Evolutionary conservation across 2,888 invertebrate species (phyloP).

Genomic region (Chrysopilus asiliformis): DNA sequence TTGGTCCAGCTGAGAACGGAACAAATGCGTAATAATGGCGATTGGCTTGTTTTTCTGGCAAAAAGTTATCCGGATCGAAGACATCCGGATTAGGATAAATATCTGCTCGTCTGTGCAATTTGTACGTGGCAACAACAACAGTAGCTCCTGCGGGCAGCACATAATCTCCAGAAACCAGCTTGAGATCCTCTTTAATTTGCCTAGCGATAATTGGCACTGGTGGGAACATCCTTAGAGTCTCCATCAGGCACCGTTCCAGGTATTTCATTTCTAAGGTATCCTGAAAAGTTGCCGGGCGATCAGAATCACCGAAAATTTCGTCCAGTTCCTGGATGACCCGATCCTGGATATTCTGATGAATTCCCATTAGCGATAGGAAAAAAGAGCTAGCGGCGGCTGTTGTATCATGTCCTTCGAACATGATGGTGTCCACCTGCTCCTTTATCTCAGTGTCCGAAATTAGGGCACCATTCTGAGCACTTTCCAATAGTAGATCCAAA

Average conservation of each 20-base stretch:
- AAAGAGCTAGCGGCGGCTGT: slow-evolving; percentile 72
- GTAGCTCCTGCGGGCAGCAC: slow-evolving; percentile 57
- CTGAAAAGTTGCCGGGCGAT: slow-evolving; percentile 62
- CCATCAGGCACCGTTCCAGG: slow-evolving; percentile 66
- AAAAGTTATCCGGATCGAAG: slow-evolving; percentile 76
- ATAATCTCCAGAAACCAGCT: slow-evolving; percentile 52
- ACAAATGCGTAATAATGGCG: slow-evolving; percentile 71
- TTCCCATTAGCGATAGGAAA: slow-evolving; percentile 63
- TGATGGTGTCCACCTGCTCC: slow-evolving; percentile 74
- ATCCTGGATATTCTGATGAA: slow-evolving; percentile 57
- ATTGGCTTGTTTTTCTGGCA: slow-evolving; percentile 61
- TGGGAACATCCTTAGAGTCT: slow-evolving; percentile 64
- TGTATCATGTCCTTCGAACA: slow-evolving; percentile 79
- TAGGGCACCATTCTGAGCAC: slow-evolving; percentile 55
- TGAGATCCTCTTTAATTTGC: slow-evolving; percentile 55
- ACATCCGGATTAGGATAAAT: slow-evolving; percentile 62
- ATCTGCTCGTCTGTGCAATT: slow-evolving; percentile 55
- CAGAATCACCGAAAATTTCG: slow-evolving; percentile 60
- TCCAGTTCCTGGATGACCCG: slow-evolving; percentile 61
- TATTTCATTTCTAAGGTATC: slow-evolving; percentile 80
- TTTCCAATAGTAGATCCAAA: slow-evolving; percentile 71
- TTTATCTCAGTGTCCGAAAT: slow-evolving; percentile 66
- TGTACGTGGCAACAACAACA: slow-evolving; percentile 49
- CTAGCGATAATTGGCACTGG: slow-evolving; percentile 67
- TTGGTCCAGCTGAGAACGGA: slow-evolving; percentile 71